Evolutionary conservation across 2,113 vertebrate species (phyloP), one percentile per base, ranked within the genome.

Genomic region (Gymnobelideus leadbeateri): DNA sequence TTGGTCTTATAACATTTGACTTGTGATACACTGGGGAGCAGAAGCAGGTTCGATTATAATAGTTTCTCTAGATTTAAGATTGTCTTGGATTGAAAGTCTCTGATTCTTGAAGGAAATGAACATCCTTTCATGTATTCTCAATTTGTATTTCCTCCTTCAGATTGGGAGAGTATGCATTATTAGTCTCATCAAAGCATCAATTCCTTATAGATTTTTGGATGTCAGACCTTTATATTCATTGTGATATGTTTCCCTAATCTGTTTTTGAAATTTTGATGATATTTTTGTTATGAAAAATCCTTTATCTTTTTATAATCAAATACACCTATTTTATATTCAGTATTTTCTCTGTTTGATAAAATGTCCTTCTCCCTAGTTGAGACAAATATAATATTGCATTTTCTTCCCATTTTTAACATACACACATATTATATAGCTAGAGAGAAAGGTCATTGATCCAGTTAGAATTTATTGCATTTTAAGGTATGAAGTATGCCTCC

Each of bases 301-400:
- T 77, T 77, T 77, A n/a, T 77, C 37, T 77, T 77, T 43, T 0
- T 43, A 77, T 77, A 43, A n/a, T 43, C 61, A 68, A 68, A 68
- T 68, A 68, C 61, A 68, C 37, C 31, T 68, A 37, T 68, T 68
- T 68, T 37, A 68, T 68, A 68, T 68, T 68, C 61, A 68, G 61
- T 6, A 68, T 68, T 68, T 68, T 68, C 51, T 68, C 61, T 68
- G 31, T 68, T 68, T 37, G 61, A 68, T 68, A 68, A 68, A 68
- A 68, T 37, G 21, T 68, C 61, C 7, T n/a, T 4, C 92, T 93
- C 95, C 91, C 93, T 90, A 51, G 43, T 92, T 93, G 89, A 9
- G 57, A 96, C 50, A 68, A 23, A 50, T 54, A 12, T 91, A 31
- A 89, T 53, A 90, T 92, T 97, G 46, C 89, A n/a, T 91, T 19